A percentile compares a stretch with the other conserved stretches of the same genome.
Evolutionary conservation across 2,797 vertebrate genomes (phyloP).

Genomic region (Artibeus jamaicensis): DNA sequence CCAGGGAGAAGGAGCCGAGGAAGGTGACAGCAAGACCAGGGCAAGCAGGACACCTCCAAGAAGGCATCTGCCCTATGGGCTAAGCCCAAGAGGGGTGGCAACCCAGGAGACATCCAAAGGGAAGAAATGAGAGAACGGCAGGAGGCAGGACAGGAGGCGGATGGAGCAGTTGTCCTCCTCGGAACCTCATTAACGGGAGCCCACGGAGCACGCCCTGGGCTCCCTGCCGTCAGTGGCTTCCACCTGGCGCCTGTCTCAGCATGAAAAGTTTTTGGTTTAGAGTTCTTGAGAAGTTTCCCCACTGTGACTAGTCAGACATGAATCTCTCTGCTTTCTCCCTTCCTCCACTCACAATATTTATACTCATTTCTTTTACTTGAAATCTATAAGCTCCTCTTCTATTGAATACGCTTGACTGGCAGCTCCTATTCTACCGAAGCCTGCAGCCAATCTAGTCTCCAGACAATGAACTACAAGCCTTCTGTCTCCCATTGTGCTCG

Average conservation of each 20-base stretch:
- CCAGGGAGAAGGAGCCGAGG: background rate
- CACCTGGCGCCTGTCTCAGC: background rate
- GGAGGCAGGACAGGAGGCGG: fast-evolving
- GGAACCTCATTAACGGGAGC: background rate
- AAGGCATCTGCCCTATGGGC: background rate
- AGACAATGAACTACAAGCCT: constrained; percentile 78
- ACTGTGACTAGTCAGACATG: constrained; percentile 76
- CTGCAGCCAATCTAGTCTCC: constrained; percentile 86
- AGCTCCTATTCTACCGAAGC: constrained; percentile 83
- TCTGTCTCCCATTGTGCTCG: constrained; percentile 68
- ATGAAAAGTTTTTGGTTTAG: constrained; percentile 62
- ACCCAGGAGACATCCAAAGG: background rate
- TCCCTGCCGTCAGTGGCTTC: background rate
- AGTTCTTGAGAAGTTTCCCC: constrained; percentile 78
- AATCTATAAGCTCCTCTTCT: constrained; percentile 80
- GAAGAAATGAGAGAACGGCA: too few species aligned
- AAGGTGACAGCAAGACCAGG: background rate
- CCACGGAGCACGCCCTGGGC: fast-evolving
- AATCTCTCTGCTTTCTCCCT: constrained; percentile 76
- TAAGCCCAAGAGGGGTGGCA: background rate
- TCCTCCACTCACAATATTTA: constrained; percentile 83
- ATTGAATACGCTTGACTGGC: constrained; percentile 80
- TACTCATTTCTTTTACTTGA: constrained; percentile 83
- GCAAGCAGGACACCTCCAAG: background rate
- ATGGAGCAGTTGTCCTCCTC: background rate